Evolutionary conservation across 2,888 invertebrate species (phyloP).

Genomic region (Chrysodeixis includens): DNA sequence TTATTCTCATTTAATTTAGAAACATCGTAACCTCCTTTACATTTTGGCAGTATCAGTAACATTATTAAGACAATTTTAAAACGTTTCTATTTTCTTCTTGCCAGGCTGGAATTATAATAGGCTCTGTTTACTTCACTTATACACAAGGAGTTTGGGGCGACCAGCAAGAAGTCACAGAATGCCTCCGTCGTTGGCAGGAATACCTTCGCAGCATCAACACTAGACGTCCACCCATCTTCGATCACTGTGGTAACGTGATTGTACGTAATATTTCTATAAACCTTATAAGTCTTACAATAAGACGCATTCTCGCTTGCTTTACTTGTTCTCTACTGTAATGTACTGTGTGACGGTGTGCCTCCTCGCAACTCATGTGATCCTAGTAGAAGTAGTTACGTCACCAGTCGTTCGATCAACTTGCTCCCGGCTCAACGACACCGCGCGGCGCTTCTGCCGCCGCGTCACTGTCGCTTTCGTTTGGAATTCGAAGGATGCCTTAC

Average conservation of each 20-base stretch:
- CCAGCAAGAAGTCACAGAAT: slow-evolving; percentile 82
- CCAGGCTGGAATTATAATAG: slow-evolving; percentile 84
- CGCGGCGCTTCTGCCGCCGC: background rate
- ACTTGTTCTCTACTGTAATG: slow-evolving; percentile 26
- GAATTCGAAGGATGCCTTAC: background rate
- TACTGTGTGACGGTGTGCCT: no score
- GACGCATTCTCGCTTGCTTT: slow-evolving; percentile 12
- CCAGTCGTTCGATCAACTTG: slow-evolving; percentile 60
- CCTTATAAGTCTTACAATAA: fast-evolving
- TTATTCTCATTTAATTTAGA: no score
- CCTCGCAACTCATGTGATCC: slow-evolving; percentile 66
- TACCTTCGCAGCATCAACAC: slow-evolving; percentile 82
- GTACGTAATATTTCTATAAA: slow-evolving; percentile 66
- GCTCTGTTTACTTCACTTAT: slow-evolving; percentile 83
- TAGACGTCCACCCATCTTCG: slow-evolving; percentile 80
- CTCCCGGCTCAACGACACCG: slow-evolving; percentile 14
- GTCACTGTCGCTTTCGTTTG: background rate
- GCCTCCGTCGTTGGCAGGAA: slow-evolving; percentile 81
- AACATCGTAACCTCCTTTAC: slow-evolving; percentile 67
- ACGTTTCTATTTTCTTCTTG: slow-evolving; percentile 52
- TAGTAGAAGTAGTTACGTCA: slow-evolving; percentile 83
- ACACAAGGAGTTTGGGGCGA: slow-evolving; percentile 86
- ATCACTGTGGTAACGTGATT: slow-evolving; percentile 79
- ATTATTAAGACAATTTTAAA: slow-evolving; percentile 54
- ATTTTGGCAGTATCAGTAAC: slow-evolving; percentile 75